Conservation (phyloP, 1,140 invertebrate genomes). For the Polyergus mexicanus region DNA sequence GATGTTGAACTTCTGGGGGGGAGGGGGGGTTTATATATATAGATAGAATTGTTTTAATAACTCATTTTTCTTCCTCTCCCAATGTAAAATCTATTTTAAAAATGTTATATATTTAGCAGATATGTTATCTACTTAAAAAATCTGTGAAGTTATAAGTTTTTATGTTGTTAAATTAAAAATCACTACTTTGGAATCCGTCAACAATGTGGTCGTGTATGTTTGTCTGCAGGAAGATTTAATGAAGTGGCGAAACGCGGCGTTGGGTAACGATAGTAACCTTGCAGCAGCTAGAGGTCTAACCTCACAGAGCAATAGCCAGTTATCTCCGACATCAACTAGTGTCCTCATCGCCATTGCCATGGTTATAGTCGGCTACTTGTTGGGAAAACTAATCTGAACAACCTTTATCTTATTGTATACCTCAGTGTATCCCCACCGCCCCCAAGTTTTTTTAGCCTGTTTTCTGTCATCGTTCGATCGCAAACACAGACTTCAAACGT, state of each 20-base stretch:
- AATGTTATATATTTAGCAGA: neutral
- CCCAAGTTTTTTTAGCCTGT: constrained; percentile 82
- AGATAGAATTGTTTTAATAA: neutral
- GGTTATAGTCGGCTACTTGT: constrained; percentile 83
- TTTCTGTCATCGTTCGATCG: constrained; percentile 72
- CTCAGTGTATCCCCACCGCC: constrained; percentile 77
- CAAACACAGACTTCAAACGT: constrained; percentile 68
- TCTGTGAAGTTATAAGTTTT: neutral
- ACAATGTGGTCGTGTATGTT: neutral
- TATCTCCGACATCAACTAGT: constrained; percentile 75
- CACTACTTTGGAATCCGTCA: neutral
- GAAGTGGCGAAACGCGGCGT: constrained; percentile 81
- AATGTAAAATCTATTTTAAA: neutral
- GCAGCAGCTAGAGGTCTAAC: constrained; percentile 76
- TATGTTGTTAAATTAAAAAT: neutral
- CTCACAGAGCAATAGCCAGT: constrained; percentile 77
- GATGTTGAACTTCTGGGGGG: neutral
- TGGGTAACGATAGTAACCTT: constrained; percentile 78
- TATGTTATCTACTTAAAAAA: neutral
- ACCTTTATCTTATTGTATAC: constrained; percentile 76
- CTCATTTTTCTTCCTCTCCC: neutral
- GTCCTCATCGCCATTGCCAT: constrained; percentile 82
- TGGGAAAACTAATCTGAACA: constrained; percentile 86
- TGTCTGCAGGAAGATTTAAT: constrained; percentile 83
- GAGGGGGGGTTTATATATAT: too few relatives aligned